Percentiles rank a stretch among this genome's conserved stretches.
These are phyloP conservation scores for human (Homo sapiens) DNA, from an alignment of 2,113 vertebrate species.

Conservation along the genomic window DNA sequence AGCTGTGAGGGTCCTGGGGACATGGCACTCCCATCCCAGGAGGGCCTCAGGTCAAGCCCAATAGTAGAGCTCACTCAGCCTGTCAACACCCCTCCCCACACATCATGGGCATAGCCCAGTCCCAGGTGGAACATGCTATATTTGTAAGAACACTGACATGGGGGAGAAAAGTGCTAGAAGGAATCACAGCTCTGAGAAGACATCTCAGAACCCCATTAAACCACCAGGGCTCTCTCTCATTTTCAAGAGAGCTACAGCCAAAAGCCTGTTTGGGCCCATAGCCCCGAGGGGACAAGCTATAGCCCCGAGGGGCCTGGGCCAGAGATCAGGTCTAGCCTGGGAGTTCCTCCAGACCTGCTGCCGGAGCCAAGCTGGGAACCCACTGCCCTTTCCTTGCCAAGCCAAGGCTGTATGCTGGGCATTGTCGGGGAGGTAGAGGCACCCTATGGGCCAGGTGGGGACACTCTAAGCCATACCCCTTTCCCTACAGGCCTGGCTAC, in stretches of 20 bases:
- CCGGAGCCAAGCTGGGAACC: background rate
- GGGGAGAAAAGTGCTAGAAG: background rate
- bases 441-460: background rate
- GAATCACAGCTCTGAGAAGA: background rate
- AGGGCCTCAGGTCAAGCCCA: background rate
- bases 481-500: slow-evolving; percentile 89
- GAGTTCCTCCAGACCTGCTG: slow-evolving; percentile 19
- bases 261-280: background rate
- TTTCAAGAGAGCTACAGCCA: background rate
- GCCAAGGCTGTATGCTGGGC: background rate
- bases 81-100: background rate
- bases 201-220: background rate
- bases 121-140: background rate
- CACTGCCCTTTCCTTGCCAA: background rate
- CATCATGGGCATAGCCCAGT: background rate
- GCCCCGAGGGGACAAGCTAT: background rate
- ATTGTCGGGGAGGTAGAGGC: background rate
- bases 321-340: slow-evolving; percentile 33
- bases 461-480: slow-evolving; percentile 34
- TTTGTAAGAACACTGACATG: background rate
- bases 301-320: background rate
- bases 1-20: background rate
- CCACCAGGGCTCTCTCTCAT: background rate
- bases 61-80: background rate
- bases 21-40: background rate